Conservation (phyloP, 2,888 invertebrate species). For the Odontothrips loti region DNA sequence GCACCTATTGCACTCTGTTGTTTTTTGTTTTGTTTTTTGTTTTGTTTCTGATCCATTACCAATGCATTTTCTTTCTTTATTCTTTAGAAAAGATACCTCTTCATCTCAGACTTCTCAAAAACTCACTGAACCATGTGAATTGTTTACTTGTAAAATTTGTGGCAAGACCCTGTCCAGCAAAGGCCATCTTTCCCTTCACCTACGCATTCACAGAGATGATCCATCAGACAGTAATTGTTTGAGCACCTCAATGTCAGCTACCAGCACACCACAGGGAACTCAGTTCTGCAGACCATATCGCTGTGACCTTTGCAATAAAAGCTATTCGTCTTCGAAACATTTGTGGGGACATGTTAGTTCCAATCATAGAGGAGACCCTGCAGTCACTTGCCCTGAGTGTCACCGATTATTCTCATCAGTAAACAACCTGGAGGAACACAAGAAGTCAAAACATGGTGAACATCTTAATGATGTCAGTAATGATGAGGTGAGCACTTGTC, state of each 20-base stretch:
- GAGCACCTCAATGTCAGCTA: background rate
- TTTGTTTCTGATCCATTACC: background rate
- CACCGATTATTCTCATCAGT: slow-evolving; percentile 49
- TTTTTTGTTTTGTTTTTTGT: background rate
- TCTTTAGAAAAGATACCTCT: background rate
- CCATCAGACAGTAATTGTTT: slow-evolving; percentile 23
- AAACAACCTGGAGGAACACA: slow-evolving; percentile 48
- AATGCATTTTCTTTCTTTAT: background rate
- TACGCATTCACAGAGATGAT: slow-evolving; percentile 47
- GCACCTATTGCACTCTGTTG: too few relatives aligned
- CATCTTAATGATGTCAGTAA: background rate
- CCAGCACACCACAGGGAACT: background rate
- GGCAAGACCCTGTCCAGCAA: slow-evolving; percentile 49
- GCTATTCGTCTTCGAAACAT: slow-evolving; percentile 50
- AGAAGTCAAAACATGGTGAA: slow-evolving; percentile 46
- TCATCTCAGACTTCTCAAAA: background rate
- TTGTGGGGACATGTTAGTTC: slow-evolving; percentile 51
- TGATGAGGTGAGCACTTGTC: background rate
- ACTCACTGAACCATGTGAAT: slow-evolving; percentile 15
- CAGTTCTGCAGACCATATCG: slow-evolving; percentile 45
- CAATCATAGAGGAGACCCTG: slow-evolving; percentile 49
- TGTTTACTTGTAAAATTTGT: slow-evolving; percentile 38
- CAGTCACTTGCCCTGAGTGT: slow-evolving; percentile 48
- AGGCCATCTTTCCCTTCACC: slow-evolving; percentile 48
- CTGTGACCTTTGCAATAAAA: slow-evolving; percentile 49